Percentiles rank a stretch among this genome's conserved stretches.
These are phyloP conservation scores for Pseudochaenichthys georgianus DNA, from an alignment of 2,797 vertebrate species.

Conservation along the genomic window DNA sequence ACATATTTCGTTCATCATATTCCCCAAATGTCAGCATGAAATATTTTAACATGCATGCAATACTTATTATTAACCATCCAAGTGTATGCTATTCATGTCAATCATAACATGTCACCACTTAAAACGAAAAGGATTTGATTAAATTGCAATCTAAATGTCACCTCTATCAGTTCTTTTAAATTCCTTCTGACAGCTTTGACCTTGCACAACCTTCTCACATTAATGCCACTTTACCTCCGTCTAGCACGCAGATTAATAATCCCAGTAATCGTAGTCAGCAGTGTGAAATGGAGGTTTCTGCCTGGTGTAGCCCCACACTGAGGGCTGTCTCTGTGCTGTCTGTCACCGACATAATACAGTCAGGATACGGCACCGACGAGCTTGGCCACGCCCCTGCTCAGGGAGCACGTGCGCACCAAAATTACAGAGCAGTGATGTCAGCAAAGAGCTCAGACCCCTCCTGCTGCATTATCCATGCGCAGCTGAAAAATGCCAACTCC, in stretches of 20 bases:
- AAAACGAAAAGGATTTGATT: conserved; percentile 19
- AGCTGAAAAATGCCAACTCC: conserved; percentile 76
- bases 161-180: conserved; percentile 26
- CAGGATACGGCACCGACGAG: conserved; percentile 70
- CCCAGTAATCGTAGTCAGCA: conserved; percentile 42
- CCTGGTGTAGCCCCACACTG: conserved; percentile 46
- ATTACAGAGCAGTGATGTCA: conserved; percentile 86
- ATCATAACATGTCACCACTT: not conserved
- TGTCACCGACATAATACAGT: conserved; percentile 69
- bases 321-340: conserved; percentile 55
- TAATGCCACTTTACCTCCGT: conserved; percentile 44
- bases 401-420: conserved; percentile 80
- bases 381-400: conserved; percentile 74
- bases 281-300: conserved; percentile 71
- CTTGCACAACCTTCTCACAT: conserved; percentile 44
- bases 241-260: conserved; percentile 62
- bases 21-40: conserved; percentile 23
- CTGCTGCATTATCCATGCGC: conserved; percentile 68
- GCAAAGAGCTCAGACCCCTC: conserved; percentile 74
- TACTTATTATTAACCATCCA: not conserved
- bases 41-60: not conserved
- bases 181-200: conserved; percentile 51
- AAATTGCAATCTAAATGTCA: conserved; percentile 11
- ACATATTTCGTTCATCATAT: conserved; percentile 60
- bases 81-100: not conserved